Evolutionary conservation across 2,888 invertebrate species (phyloP).

Genomic region (Sepiola atlantica): DNA sequence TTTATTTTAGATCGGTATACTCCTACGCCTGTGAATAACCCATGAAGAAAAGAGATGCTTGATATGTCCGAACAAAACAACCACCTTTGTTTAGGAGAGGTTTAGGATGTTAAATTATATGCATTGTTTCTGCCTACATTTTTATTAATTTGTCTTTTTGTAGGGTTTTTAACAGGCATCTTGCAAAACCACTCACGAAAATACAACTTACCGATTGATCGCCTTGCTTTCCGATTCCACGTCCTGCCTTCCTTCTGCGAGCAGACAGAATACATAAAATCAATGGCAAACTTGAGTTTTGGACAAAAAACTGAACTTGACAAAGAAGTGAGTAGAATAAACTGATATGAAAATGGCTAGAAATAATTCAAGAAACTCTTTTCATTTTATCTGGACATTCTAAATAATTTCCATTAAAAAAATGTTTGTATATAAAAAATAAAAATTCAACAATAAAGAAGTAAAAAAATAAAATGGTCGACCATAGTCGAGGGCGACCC

Average conservation of each 20-base stretch:
- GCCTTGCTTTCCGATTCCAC: slow-evolving; percentile 76
- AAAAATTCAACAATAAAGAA: no score
- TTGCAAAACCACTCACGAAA: slow-evolving; percentile 75
- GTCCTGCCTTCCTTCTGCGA: slow-evolving; percentile 80
- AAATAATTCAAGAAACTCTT: not conserved
- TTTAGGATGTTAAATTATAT: not conserved
- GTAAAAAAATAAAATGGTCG: no score
- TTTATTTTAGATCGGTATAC: no score
- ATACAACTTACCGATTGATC: slow-evolving; percentile 75
- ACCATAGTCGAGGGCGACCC: no score
- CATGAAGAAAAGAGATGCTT: no score
- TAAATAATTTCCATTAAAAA: no score
- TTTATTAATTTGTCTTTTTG: not conserved
- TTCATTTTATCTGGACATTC: no score
- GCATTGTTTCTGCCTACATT: not conserved
- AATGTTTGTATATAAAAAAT: no score
- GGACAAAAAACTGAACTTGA: slow-evolving; percentile 74
- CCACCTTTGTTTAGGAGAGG: no score
- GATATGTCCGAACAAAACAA: no score
- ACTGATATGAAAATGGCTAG: not conserved
- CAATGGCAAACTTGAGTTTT: slow-evolving; percentile 68
- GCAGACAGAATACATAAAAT: slow-evolving; percentile 70
- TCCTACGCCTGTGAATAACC: no score
- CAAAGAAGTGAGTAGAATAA: slow-evolving; percentile 61
- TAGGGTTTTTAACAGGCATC: slow-evolving; percentile 75